Evolutionary conservation across 2,888 invertebrate genomes (phyloP).

Genomic region (Ctenicera cuprea): DNA sequence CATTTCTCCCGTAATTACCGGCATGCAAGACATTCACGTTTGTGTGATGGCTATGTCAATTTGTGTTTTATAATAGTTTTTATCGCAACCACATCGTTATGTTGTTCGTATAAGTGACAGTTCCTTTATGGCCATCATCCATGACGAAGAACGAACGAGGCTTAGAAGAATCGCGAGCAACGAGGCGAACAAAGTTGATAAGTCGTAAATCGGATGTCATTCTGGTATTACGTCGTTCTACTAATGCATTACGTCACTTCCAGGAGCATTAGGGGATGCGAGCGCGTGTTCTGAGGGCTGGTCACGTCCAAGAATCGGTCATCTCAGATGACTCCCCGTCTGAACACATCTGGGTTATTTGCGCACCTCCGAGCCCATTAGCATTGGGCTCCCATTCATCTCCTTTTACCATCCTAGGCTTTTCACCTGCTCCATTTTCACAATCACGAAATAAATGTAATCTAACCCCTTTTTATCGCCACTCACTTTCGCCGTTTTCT

Average conservation of each 20-base stretch:
- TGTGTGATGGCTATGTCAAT: conserved; percentile 52
- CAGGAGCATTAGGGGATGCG: conserved; percentile 56
- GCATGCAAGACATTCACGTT: conserved; percentile 57
- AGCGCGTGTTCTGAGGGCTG: conserved; percentile 57
- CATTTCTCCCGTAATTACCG: conserved; percentile 59
- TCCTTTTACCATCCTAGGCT: conserved; percentile 23
- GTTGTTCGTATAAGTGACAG: conserved; percentile 57
- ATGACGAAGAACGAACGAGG: conserved; percentile 57
- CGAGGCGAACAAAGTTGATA: conserved; percentile 61
- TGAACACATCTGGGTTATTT: conserved; percentile 43
- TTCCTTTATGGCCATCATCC: conserved; percentile 56
- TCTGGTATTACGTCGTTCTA: conserved; percentile 60
- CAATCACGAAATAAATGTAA: conserved; percentile 31
- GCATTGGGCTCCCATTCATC: conserved; percentile 16
- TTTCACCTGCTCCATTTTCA: conserved; percentile 35
- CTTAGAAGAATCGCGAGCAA: conserved; percentile 57
- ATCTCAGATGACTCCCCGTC: conserved; percentile 59
- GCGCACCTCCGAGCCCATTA: conserved; percentile 16
- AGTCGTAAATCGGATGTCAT: conserved; percentile 63
- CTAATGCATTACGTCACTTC: conserved; percentile 63
- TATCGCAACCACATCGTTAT: conserved; percentile 53
- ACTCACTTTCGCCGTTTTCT: conserved; percentile 42
- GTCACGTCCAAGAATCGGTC: conserved; percentile 63
- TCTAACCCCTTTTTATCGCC: conserved; percentile 35
- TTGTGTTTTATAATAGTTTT: conserved; percentile 65